A percentile compares a stretch with the other conserved stretches of the same genome.
Evolutionary conservation across 1,140 invertebrate genomes (phyloP).

Genomic region (Euschistus heros): DNA sequence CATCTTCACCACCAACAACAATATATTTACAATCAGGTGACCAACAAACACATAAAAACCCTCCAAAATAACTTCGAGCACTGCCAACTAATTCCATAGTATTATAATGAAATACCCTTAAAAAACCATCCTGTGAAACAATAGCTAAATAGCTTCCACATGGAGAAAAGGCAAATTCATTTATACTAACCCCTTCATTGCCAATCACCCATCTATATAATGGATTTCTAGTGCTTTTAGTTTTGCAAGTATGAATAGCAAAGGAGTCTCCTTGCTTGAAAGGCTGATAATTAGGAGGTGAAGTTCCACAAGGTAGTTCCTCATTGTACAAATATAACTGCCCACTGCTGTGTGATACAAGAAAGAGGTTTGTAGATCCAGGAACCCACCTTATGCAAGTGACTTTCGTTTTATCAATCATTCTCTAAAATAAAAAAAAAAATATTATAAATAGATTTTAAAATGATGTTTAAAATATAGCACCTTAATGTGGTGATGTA

Average conservation of each 20-base stretch:
- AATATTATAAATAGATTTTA: too few species aligned
- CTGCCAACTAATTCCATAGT: constrained; percentile 89
- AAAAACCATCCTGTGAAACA: constrained; percentile 91
- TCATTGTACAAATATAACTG: constrained; percentile 97
- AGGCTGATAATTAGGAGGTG: constrained; percentile 78
- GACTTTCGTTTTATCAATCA: constrained; percentile 96
- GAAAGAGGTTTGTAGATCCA: constrained; percentile 81
- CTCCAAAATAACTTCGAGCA: constrained; percentile 93
- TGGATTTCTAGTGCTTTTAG: constrained; percentile 92
- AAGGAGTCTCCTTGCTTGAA: constrained; percentile 93
- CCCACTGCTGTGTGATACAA: constrained; percentile 91
- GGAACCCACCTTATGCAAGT: constrained; percentile 99
- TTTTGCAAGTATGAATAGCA: constrained; percentile 89
- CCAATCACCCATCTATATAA: constrained; percentile 78
- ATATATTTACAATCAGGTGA: constrained; percentile 92
- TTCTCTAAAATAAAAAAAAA: constrained; percentile 55
- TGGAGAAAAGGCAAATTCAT: constrained; percentile 96
- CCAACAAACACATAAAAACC: constrained; percentile 93
- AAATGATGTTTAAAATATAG: not conserved
- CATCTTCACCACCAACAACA: constrained; percentile 96
- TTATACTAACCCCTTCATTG: constrained; percentile 76
- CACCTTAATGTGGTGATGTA: too few species aligned
- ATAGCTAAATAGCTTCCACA: constrained; percentile 85
- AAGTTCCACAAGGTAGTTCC: constrained; percentile 77
- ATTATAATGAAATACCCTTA: constrained; percentile 93